Percentiles rank a stretch among this genome's conserved stretches.
These are phyloP conservation scores for Spodoptera litura DNA, from an alignment of 1,140 invertebrate genomes.

Conservation along the genomic window DNA sequence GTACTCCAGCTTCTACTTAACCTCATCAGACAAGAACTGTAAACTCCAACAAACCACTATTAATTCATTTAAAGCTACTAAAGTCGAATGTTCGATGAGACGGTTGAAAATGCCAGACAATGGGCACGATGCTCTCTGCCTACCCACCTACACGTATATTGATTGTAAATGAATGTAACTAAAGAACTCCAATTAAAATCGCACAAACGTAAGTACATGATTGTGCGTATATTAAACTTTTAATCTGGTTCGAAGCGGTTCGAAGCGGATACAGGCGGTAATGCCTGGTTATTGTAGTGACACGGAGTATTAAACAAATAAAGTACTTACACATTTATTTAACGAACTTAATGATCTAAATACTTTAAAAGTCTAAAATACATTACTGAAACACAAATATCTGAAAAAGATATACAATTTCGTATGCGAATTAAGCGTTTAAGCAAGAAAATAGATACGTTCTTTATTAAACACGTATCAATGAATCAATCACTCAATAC, in stretches of 20 bases:
- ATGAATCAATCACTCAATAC: no score
- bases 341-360: neutral
- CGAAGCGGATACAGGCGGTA: conserved; percentile 28
- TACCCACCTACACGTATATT: neutral
- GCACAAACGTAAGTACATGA: conserved; percentile 22
- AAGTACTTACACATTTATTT: neutral
- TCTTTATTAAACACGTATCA: no score
- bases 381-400: neutral
- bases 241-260: conserved; percentile 34
- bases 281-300: conserved; percentile 10
- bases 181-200: conserved; percentile 37
- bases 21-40: no score
- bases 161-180: neutral
- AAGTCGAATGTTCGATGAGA: neutral
- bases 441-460: no score
- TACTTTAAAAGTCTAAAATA: neutral
- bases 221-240: conserved; percentile 44
- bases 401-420: neutral
- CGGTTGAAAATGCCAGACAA: neutral
- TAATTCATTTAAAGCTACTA: conserved; percentile 31
- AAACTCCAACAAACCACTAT: neutral
- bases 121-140: neutral
- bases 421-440: neutral
- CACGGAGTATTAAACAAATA: neutral
- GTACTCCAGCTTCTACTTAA: no score